phyloP scores from a whole-genome alignment of 2,797 vertebrate species.

The Todus mexicanus region DNA sequence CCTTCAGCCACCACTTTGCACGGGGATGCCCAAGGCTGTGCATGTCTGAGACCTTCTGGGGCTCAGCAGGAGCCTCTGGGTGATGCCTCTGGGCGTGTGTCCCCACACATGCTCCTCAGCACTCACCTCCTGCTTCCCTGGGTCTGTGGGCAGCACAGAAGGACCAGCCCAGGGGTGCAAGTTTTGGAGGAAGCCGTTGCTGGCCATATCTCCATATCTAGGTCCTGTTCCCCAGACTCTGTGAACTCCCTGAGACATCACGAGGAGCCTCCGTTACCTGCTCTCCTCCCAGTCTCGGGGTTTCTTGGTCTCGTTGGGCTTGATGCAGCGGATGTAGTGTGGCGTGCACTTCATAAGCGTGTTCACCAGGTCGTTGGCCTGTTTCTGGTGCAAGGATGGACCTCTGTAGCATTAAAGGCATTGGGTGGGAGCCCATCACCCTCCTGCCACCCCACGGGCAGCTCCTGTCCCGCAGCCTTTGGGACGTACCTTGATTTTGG shows the following conservation, averaged over 20 bases:
- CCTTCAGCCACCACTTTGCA: neutral
- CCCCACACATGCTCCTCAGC: rapidly evolving
- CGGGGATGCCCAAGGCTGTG: rapidly evolving
- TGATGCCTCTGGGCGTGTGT: neutral
- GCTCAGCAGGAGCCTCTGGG: neutral
- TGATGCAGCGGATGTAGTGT: constrained; percentile 97
- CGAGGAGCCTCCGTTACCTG: constrained; percentile 74
- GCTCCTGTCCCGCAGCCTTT: neutral
- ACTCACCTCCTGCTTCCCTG: neutral
- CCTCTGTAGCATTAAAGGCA: neutral
- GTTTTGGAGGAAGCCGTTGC: neutral
- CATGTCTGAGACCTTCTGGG: rapidly evolving
- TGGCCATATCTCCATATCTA: neutral
- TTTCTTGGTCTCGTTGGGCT: constrained; percentile 95
- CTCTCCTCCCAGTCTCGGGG: constrained; percentile 96
- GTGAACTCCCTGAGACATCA: neutral
- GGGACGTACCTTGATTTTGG: constrained; percentile 90
- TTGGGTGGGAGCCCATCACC: neutral
- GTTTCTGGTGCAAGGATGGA: constrained; percentile 78
- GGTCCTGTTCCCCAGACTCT: rapidly evolving
- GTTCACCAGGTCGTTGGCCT: constrained; percentile 94
- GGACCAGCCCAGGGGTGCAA: neutral
- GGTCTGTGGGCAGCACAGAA: neutral
- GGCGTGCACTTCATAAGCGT: constrained; percentile 95
- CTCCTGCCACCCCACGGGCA: neutral